A percentile compares a stretch with the other conserved stretches of the same genome.
phyloP scores from a whole-genome alignment of 2,113 vertebrate species.

The Dipodomys stephensi region DNA sequence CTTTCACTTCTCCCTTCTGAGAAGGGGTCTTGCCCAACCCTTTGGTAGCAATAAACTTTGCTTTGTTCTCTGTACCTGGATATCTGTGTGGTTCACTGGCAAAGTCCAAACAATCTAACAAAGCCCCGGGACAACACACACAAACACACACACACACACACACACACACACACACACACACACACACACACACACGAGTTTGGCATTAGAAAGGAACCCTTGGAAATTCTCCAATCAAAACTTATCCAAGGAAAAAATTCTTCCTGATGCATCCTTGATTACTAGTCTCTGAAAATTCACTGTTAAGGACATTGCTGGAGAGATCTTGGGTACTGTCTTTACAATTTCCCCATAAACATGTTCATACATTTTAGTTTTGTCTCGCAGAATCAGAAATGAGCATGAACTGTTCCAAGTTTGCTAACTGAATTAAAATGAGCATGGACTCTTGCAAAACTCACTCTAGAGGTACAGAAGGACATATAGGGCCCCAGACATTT shows the following conservation, averaged over 20 bases:
- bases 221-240: not conserved
- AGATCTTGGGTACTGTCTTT: not conserved
- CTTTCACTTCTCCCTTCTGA: too few species aligned
- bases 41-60: too few species aligned
- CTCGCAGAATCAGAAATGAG: constrained; percentile 42
- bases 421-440: constrained; percentile 23
- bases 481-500: not conserved
- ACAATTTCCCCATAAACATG: not conserved
- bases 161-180: too few species aligned
- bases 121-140: too few species aligned
- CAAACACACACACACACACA: too few species aligned
- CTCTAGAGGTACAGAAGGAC: not conserved
- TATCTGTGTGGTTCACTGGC: too few species aligned
- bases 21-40: too few species aligned
- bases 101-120: too few species aligned
- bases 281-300: not conserved
- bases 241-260: not conserved
- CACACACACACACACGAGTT: too few species aligned
- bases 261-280: not conserved
- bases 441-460: not conserved
- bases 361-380: constrained; percentile 45
- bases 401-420: not conserved
- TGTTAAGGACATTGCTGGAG: constrained; percentile 14
- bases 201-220: not conserved
- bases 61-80: too few species aligned